Conservation (phyloP, 23 tunicate species). For the Styela plicata region DNA sequence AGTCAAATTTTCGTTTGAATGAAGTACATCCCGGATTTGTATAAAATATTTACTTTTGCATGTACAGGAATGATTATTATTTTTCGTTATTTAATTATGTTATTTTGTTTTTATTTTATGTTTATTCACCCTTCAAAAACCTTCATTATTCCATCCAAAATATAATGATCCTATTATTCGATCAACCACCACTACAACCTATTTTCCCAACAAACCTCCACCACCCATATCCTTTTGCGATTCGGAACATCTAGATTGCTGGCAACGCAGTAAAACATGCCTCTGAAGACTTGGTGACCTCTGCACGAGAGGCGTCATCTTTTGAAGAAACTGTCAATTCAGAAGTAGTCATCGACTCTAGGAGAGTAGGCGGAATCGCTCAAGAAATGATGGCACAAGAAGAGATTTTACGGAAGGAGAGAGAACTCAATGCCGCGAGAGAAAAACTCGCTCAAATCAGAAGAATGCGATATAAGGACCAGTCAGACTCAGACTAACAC, state of each 20-base stretch:
- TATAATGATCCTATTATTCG: too few species aligned
- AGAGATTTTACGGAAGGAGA: slow-evolving; percentile 89
- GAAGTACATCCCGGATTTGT: too few species aligned
- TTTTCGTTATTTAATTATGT: too few species aligned
- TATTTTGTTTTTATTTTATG: too few species aligned
- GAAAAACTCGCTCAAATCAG: slow-evolving; percentile 92
- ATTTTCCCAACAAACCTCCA: too few species aligned
- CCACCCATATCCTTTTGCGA: too few species aligned
- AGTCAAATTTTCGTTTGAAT: too few species aligned
- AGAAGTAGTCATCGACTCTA: slow-evolving; percentile 59
- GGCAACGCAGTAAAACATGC: slow-evolving; percentile 97
- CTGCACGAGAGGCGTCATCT: slow-evolving; percentile 76
- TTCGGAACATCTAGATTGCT: slow-evolving; percentile 62
- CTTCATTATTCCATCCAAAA: too few species aligned
- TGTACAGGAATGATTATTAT: too few species aligned
- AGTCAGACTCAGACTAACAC: slow-evolving; percentile 66
- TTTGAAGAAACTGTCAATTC: slow-evolving; percentile 69
- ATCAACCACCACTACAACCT: too few species aligned
- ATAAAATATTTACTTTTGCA: too few species aligned
- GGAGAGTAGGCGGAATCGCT: slow-evolving; percentile 90
- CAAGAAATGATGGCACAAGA: slow-evolving; percentile 99
- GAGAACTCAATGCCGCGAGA: slow-evolving; percentile 87
- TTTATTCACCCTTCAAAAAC: too few species aligned
- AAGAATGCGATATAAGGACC: slow-evolving; percentile 74
- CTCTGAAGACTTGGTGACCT: slow-evolving; percentile 88